Evolutionary conservation across 2,113 vertebrate genomes (phyloP).

Genomic region (Noctilio leporinus): DNA sequence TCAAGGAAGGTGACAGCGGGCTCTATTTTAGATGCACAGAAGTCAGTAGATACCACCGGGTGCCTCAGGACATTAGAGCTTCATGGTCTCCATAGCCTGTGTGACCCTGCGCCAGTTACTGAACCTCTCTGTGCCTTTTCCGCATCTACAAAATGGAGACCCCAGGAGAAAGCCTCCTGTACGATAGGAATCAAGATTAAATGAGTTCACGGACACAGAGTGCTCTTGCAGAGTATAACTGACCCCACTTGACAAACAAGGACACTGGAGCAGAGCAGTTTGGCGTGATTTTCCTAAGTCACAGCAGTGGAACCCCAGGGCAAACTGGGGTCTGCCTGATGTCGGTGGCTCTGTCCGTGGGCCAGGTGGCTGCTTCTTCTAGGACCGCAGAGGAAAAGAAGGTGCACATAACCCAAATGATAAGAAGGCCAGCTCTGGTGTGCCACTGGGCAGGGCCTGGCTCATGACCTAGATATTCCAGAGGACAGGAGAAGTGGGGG

Average conservation of each 20-base stretch:
- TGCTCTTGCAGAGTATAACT: fast-evolving
- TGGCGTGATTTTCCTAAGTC: fast-evolving
- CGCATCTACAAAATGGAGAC: neutral
- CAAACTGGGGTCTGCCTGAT: neutral
- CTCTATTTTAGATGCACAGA: neutral
- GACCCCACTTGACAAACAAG: too few relatives aligned
- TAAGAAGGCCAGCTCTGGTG: neutral
- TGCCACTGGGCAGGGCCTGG: fast-evolving
- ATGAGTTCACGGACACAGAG: neutral
- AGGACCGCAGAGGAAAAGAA: neutral
- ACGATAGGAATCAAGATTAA: too few relatives aligned
- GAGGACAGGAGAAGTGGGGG: fast-evolving
- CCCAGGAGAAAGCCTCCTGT: neutral
- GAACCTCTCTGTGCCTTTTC: neutral
- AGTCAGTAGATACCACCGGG: neutral
- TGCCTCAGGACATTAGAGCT: fast-evolving
- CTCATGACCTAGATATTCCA: too few relatives aligned
- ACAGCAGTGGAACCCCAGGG: neutral
- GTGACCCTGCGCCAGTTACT: neutral
- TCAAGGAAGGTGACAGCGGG: neutral
- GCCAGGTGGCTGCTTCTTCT: too few relatives aligned
- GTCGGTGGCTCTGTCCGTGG: fast-evolving
- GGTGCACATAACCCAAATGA: too few relatives aligned
- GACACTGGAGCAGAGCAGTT: neutral
- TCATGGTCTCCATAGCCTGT: neutral